phyloP scores from a whole-genome alignment of 2,888 invertebrate species.

The Eutolmus rufibarbis region DNA sequence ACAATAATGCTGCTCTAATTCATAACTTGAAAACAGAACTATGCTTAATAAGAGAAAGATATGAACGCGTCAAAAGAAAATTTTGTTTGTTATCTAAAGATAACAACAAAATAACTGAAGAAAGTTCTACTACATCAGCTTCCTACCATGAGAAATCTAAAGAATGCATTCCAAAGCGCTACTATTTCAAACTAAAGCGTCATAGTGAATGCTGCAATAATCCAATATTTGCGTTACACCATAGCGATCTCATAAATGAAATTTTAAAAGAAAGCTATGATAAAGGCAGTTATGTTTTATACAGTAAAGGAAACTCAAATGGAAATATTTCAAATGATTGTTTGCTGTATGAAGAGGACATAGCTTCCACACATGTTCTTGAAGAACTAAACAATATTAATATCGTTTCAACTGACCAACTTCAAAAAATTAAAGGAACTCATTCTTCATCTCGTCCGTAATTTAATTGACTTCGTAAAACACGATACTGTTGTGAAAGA shows the following conservation, averaged over 20 bases:
- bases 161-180: background rate
- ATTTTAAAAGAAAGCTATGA: background rate
- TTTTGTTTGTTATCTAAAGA: background rate
- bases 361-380: background rate
- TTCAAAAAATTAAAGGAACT: background rate
- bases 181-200: background rate
- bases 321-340: background rate
- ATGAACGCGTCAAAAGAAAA: background rate
- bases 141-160: background rate
- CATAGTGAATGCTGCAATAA: background rate
- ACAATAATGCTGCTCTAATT: background rate
- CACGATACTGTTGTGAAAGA: background rate
- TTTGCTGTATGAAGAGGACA: background rate
- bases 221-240: background rate
- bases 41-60: background rate
- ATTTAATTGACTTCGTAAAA: background rate
- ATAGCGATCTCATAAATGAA: background rate
- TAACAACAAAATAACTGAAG: background rate
- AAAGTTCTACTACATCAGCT: background rate
- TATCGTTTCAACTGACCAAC: constrained; percentile 3
- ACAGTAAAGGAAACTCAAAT: background rate
- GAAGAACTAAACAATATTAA: background rate
- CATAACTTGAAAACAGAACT: background rate
- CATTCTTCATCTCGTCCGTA: background rate
- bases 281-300: background rate